These are phyloP conservation scores for Zaprionus kolodkinae DNA, from an alignment of 1,140 invertebrate genomes.

Conservation along the genomic window DNA sequence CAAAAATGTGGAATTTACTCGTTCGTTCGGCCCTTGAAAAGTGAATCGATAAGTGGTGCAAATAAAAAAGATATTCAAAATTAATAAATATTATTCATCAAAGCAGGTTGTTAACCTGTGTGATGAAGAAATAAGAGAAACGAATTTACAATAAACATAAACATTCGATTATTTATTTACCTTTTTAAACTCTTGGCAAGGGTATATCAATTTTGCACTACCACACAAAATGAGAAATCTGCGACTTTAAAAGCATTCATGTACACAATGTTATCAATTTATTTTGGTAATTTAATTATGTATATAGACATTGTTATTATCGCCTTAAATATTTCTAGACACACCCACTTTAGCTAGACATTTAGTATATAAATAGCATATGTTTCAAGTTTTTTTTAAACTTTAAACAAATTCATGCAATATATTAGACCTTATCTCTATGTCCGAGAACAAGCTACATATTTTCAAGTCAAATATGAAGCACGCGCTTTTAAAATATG, in stretches of 20 bases:
- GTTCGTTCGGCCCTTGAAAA: slow-evolving; percentile 1
- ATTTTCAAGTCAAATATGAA: background rate
- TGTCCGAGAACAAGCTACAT: background rate
- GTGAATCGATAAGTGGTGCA: background rate
- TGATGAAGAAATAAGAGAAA: slow-evolving; percentile 5
- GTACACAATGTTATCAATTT: slow-evolving; percentile 26
- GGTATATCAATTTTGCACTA: background rate
- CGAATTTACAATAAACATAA: background rate
- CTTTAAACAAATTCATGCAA: background rate
- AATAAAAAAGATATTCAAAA: slow-evolving; percentile 8
- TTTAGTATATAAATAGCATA: background rate
- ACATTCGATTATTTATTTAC: background rate
- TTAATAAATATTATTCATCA: slow-evolving; percentile 17
- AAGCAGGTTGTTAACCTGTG: slow-evolving; percentile 47
- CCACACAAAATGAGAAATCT: background rate
- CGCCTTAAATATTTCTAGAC: background rate
- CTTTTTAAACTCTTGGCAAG: background rate
- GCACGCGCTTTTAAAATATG: background rate
- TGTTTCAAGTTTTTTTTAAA: background rate
- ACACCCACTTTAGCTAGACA: background rate
- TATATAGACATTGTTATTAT: background rate
- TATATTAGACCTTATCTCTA: slow-evolving; percentile 20
- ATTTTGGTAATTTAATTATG: slow-evolving; percentile 2
- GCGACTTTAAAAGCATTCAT: too few relatives aligned
- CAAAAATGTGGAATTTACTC: background rate